Conservation (phyloP, 1,140 invertebrate species). For the Bathynomus jamesi region DNA sequence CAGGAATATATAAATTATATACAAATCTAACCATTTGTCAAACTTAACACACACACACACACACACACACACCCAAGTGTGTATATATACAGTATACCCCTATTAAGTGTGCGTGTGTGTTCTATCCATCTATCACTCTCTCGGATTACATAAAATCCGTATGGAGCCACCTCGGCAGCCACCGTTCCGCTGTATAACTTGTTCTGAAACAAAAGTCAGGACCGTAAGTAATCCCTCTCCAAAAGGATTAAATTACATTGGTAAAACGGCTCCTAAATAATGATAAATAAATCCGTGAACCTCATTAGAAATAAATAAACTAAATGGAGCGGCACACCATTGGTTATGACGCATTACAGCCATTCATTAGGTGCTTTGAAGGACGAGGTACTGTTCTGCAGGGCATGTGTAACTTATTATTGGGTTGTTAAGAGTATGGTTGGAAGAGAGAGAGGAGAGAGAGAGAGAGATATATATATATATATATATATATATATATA, state of each 20-base stretch:
- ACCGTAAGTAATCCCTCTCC: no score
- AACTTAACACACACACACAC: not conserved
- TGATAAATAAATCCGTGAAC: not conserved
- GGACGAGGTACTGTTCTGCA: not conserved
- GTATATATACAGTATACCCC: not conserved
- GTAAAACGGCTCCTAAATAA: not conserved
- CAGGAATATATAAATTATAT: no score
- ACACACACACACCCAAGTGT: not conserved
- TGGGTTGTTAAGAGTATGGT: no score
- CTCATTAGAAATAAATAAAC: not conserved
- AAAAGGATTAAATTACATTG: no score
- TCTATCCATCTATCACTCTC: not conserved
- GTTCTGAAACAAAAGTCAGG: not conserved
- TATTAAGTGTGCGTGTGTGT: not conserved
- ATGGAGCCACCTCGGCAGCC: not conserved
- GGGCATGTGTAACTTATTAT: not conserved
- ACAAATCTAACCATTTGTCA: no score
- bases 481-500: not conserved
- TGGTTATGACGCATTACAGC: not conserved
- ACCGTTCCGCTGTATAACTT: no score
- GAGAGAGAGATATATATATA: constrained; percentile 2
- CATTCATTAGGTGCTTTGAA: not conserved
- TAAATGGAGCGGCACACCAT: not conserved
- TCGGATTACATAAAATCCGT: not conserved
- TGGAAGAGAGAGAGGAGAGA: no score